phyloP scores from a whole-genome alignment of 2,888 invertebrate species.

The Drosophila phalerata region DNA sequence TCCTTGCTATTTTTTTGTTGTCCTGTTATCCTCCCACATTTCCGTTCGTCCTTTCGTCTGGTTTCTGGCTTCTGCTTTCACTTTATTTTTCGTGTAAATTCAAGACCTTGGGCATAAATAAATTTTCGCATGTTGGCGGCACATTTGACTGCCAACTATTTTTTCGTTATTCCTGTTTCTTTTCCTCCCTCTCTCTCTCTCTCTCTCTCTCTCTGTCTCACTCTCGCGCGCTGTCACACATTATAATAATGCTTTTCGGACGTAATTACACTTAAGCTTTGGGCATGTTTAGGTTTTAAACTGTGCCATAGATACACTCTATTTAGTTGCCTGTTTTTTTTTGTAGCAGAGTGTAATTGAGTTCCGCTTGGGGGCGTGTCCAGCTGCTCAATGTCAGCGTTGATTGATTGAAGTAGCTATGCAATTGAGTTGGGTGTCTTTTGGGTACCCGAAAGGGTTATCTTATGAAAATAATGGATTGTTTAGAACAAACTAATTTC shows the following conservation, averaged over 20 bases:
- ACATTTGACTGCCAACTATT: conserved; percentile 60
- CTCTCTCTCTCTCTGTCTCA: neutral
- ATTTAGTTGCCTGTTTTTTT: conserved; percentile 33
- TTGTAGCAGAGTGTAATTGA: conserved; percentile 32
- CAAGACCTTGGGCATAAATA: conserved; percentile 59
- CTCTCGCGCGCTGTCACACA: conserved; percentile 18
- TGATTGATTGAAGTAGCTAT: conserved; percentile 51
- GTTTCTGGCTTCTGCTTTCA: conserved; percentile 16
- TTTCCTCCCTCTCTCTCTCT: conserved; percentile 6
- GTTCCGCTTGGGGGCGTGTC: conserved; percentile 32
- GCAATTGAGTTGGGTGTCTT: conserved; percentile 25
- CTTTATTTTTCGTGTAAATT: conserved; percentile 27
- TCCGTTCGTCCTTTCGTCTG: conserved; percentile 32
- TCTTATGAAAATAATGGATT: conserved; percentile 21
- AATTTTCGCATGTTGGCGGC: conserved; percentile 68
- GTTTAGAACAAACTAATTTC: conserved; percentile 15
- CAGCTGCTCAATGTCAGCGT: conserved; percentile 35
- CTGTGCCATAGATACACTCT: conserved; percentile 41
- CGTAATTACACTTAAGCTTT: conserved; percentile 64
- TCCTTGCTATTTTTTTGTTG: neutral
- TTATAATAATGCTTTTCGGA: conserved; percentile 64
- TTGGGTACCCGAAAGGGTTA: neutral
- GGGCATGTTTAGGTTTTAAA: conserved; percentile 63
- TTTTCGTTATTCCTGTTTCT: neutral
- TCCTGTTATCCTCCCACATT: conserved; percentile 35